Conservation (phyloP, 64 coral and sea anemone species). For the Actinia equina region DNA sequence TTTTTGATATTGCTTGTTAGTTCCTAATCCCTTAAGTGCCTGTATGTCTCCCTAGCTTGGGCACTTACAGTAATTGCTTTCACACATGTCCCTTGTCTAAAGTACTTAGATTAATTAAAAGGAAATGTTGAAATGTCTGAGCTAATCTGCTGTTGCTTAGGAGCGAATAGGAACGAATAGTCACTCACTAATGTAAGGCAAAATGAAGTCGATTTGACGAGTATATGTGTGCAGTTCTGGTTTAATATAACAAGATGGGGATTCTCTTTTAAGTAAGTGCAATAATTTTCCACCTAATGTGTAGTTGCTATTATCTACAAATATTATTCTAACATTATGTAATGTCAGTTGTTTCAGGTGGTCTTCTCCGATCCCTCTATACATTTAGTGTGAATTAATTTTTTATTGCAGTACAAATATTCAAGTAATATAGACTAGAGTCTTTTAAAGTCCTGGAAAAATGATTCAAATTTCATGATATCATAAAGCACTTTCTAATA, state of each 20-base stretch:
- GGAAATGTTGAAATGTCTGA: slow-evolving; percentile 18
- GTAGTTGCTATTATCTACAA: too few species aligned
- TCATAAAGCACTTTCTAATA: too few species aligned
- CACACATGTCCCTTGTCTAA: background rate
- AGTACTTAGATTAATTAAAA: slow-evolving; percentile 8
- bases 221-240: background rate
- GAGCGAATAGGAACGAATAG: background rate
- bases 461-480: too few species aligned
- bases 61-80: slow-evolving; percentile 15
- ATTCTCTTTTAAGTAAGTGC: background rate
- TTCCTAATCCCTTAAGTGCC: slow-evolving; percentile 6
- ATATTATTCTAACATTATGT: background rate
- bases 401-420: background rate
- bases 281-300: background rate
- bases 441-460: too few species aligned
- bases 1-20: slow-evolving; percentile 11
- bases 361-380: background rate
- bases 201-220: background rate
- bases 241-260: background rate
- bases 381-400: background rate
- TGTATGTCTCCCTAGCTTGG: background rate
- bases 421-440: too few species aligned
- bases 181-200: background rate
- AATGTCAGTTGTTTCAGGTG: background rate
- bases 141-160: background rate